These are phyloP conservation scores for Habroteleia sp. DNA, from an alignment of 2,888 invertebrate species.

Conservation along the genomic window DNA sequence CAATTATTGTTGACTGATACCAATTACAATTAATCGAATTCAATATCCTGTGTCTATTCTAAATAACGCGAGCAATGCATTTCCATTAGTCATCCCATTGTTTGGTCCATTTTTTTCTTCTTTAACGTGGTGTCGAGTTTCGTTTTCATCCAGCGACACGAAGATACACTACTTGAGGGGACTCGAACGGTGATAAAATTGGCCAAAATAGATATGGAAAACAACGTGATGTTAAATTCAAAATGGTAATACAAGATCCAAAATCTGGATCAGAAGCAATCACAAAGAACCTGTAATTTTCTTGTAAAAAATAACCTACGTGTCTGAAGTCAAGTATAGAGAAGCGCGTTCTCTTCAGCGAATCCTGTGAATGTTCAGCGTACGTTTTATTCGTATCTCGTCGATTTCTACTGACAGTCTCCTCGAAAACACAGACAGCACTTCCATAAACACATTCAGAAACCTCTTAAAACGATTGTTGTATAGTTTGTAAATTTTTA, in stretches of 20 bases:
- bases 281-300: too few relatives aligned
- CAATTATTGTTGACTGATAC: conserved; percentile 66
- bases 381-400: background rate
- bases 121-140: background rate
- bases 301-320: too few relatives aligned
- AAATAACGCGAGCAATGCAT: conserved; percentile 34
- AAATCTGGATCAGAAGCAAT: too few relatives aligned
- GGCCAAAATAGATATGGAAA: too few relatives aligned
- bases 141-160: too few relatives aligned
- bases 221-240: too few relatives aligned
- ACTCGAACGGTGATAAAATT: too few relatives aligned
- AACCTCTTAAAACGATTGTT: conserved; percentile 44
- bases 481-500: conserved; percentile 63
- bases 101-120: background rate
- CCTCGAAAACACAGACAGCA: conserved; percentile 4
- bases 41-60: conserved; percentile 62
- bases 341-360: too few relatives aligned
- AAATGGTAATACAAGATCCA: too few relatives aligned
- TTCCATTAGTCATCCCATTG: conserved; percentile 42
- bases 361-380: too few relatives aligned
- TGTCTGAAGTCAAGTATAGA: too few relatives aligned
- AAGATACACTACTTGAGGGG: too few relatives aligned
- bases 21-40: conserved; percentile 48
- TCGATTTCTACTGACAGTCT: background rate
- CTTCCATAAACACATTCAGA: conserved; percentile 33